Percentiles rank a stretch among this genome's conserved stretches.
Evolutionary conservation across 92 coral and sea anemone species (phyloP).

Genomic region (Hydrozoanthus gracilis): DNA sequence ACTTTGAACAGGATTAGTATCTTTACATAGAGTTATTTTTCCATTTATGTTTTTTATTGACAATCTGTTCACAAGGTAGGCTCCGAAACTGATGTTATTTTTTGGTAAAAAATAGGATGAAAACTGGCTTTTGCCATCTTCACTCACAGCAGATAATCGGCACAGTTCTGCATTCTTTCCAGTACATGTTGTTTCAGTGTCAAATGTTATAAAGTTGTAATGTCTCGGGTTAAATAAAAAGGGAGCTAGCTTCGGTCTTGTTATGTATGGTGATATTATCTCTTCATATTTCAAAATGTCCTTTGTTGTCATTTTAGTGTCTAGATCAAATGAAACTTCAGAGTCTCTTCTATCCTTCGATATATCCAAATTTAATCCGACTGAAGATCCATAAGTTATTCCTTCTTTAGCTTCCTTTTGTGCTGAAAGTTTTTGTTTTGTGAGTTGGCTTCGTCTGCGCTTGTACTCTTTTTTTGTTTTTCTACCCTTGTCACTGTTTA

Average conservation of each 20-base stretch:
- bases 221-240: conserved; percentile 15
- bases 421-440: conserved; percentile 28
- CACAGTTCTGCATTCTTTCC: conserved; percentile 66
- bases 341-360: neutral
- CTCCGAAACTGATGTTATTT: conserved; percentile 49
- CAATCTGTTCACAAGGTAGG: conserved; percentile 52
- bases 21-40: conserved; percentile 43
- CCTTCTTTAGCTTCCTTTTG: conserved; percentile 61
- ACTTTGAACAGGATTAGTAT: neutral
- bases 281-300: conserved; percentile 42
- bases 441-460: conserved; percentile 24
- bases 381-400: conserved; percentile 38
- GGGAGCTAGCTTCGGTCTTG: conserved; percentile 40
- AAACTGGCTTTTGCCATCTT: conserved; percentile 34
- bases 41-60: conserved; percentile 52
- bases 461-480: conserved; percentile 22
- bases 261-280: conserved; percentile 41
- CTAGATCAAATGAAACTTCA: neutral
- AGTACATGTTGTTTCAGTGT: conserved; percentile 68
- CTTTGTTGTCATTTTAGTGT: conserved; percentile 32
- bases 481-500: conserved; percentile 12
- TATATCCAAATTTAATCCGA: conserved; percentile 34
- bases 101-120: conserved; percentile 53
- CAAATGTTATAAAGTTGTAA: conserved; percentile 63
- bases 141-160: conserved; percentile 62